Percentiles rank a stretch among this genome's conserved stretches.
Evolutionary conservation across 2,797 vertebrate genomes (phyloP).

Genomic region (Bradypodion pumilum): DNA sequence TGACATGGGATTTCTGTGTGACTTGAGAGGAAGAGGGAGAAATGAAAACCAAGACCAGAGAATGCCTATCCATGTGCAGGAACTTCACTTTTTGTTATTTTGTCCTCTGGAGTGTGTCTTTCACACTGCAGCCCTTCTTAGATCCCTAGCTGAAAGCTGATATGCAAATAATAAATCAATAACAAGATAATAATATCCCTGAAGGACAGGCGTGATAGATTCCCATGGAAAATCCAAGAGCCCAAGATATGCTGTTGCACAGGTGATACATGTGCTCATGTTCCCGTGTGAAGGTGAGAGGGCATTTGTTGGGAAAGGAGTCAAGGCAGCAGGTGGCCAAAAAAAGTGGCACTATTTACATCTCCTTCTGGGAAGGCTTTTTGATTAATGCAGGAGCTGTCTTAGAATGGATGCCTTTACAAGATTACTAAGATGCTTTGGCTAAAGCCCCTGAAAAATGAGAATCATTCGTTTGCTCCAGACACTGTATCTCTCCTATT

Average conservation of each 20-base stretch:
- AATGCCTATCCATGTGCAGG: neutral
- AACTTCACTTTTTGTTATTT: neutral
- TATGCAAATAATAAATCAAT: neutral
- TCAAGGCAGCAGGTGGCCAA: neutral
- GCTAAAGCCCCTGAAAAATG: neutral
- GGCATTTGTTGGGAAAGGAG: neutral
- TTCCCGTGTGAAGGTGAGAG: neutral
- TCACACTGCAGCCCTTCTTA: neutral
- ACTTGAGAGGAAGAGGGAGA: neutral
- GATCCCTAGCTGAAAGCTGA: neutral
- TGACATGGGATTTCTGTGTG: neutral
- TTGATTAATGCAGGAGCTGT: constrained; percentile 11
- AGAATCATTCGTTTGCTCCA: constrained; percentile 3
- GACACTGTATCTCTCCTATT: neutral
- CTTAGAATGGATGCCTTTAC: neutral
- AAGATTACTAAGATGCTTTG: neutral
- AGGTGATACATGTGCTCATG: neutral
- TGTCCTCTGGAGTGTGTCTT: neutral
- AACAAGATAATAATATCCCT: neutral
- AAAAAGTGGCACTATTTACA: neutral
- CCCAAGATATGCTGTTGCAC: neutral
- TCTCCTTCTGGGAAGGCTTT: neutral
- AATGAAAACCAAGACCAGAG: neutral
- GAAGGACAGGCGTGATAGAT: neutral
- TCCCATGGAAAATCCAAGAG: neutral